Percentiles rank a stretch among this genome's conserved stretches.
Evolutionary conservation across 2,888 invertebrate genomes (phyloP).

Genomic region (Dasysyrphus tricinctus): DNA sequence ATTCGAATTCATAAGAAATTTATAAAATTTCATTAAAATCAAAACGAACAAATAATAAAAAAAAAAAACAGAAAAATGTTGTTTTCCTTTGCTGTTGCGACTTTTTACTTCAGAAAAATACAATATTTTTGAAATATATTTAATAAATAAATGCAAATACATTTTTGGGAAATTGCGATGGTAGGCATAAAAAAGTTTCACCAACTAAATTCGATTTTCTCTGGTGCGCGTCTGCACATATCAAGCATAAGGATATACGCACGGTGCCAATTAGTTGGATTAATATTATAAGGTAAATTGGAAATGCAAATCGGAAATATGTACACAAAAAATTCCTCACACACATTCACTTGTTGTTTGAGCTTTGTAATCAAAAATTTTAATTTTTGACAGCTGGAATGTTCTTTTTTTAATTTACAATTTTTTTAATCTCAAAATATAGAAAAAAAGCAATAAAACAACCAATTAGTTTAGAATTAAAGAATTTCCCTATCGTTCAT

Average conservation of each 20-base stretch:
- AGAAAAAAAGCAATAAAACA: slow-evolving; percentile 15
- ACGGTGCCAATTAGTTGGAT: slow-evolving; percentile 48
- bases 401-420: slow-evolving; percentile 9
- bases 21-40: slow-evolving; percentile 49
- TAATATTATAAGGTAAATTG: slow-evolving; percentile 39
- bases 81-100: slow-evolving; percentile 40
- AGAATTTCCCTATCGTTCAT: slow-evolving; percentile 13
- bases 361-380: slow-evolving; percentile 43
- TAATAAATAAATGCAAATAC: slow-evolving; percentile 62
- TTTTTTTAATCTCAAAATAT: slow-evolving; percentile 4
- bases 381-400: slow-evolving; percentile 40
- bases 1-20: slow-evolving; percentile 47
- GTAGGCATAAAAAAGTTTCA: slow-evolving; percentile 55
- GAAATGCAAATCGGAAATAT: slow-evolving; percentile 47
- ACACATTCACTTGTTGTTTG: slow-evolving; percentile 38
- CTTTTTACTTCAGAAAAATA: slow-evolving; percentile 32
- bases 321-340: neutral
- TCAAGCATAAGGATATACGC: slow-evolving; percentile 22
- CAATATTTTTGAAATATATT: slow-evolving; percentile 17
- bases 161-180: slow-evolving; percentile 54
- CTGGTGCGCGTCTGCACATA: neutral
- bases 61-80: slow-evolving; percentile 12
- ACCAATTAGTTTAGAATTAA: slow-evolving; percentile 17
- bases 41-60: slow-evolving; percentile 20
- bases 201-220: slow-evolving; percentile 34